A percentile compares a stretch with the other conserved stretches of the same genome.
These are phyloP conservation scores for Leptoteleia sp. DNA, from an alignment of 1,140 invertebrate genomes.

Conservation along the genomic window DNA sequence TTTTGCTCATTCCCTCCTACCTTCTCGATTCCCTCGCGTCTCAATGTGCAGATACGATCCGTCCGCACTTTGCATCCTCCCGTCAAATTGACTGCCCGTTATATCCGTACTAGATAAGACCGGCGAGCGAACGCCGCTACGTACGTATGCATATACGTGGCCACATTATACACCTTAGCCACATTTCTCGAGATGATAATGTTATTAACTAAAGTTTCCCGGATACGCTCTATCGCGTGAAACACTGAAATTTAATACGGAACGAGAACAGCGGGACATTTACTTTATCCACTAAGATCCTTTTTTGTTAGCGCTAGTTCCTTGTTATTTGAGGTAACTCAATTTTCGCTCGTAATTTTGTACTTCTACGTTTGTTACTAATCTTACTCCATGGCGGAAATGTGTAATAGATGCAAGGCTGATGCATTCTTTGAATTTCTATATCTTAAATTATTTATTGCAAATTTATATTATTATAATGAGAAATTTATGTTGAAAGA, in stretches of 20 bases:
- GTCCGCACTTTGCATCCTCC: constrained; percentile 68
- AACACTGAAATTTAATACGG: constrained; percentile 28
- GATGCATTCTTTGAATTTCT: no score
- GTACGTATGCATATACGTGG: constrained; percentile 42
- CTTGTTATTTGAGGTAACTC: no score
- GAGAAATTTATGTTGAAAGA: no score
- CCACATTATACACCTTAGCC: constrained; percentile 36
- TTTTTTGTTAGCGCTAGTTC: no score
- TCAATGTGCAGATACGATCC: constrained; percentile 65
- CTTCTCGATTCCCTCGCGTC: constrained; percentile 61
- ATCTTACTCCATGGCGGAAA: no score
- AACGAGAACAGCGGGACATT: constrained; percentile 20
- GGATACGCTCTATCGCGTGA: constrained; percentile 51
- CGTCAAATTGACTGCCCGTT: constrained; percentile 68
- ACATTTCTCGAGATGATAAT: constrained; percentile 57
- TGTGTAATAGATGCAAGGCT: no score
- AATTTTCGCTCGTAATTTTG: no score
- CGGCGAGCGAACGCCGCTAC: constrained; percentile 38
- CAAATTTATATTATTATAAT: no score
- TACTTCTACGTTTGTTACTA: no score
- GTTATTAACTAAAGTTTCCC: constrained; percentile 65
- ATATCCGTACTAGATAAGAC: constrained; percentile 69
- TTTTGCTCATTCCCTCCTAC: constrained; percentile 31
- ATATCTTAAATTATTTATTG: no score
- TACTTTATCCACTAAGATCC: no score